phyloP scores from a whole-genome alignment of 30 jellyfish, hydroid and myxozoan species.

The Hydractinia symbiolongicarpus region DNA sequence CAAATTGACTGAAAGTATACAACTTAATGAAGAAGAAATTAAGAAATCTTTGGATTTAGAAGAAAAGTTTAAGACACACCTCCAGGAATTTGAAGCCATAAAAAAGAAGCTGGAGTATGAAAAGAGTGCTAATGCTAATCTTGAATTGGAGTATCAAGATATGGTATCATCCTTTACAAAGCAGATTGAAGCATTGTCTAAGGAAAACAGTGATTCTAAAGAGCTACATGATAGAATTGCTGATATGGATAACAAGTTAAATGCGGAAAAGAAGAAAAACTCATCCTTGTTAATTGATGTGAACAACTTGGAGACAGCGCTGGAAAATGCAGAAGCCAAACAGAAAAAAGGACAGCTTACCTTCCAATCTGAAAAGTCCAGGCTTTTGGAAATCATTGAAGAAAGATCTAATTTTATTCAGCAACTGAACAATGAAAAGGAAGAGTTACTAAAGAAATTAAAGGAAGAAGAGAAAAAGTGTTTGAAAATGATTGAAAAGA shows the following conservation, averaged over 20 bases:
- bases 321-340: neutral
- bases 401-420: slow-evolving; percentile 6
- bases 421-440: neutral
- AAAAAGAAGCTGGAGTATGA: neutral
- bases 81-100: neutral
- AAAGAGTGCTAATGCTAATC: neutral
- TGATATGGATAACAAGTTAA: neutral
- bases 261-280: neutral
- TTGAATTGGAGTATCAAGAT: neutral
- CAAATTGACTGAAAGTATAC: neutral
- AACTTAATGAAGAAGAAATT: neutral
- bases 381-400: neutral
- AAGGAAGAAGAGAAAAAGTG: neutral
- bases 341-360: neutral
- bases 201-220: neutral
- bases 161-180: neutral
- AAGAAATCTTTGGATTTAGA: neutral
- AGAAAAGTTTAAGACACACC: neutral
- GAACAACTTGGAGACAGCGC: neutral
- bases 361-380: neutral
- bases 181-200: slow-evolving; percentile 1
- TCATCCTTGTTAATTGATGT: neutral
- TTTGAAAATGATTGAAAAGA: neutral
- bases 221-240: neutral
- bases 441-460: neutral